Conservation (phyloP, 2,888 invertebrate genomes). For the Zhengitettix transpicula region DNA sequence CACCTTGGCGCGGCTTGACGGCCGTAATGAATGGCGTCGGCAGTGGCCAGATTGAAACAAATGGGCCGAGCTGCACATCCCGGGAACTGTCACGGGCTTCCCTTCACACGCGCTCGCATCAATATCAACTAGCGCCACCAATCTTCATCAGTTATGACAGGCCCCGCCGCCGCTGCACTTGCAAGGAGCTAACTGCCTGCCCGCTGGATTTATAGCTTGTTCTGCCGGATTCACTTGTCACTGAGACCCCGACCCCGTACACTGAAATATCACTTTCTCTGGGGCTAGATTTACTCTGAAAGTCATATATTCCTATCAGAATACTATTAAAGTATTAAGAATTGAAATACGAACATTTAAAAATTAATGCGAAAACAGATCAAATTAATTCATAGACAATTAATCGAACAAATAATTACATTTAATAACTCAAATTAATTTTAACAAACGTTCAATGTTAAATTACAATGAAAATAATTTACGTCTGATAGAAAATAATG, state of each 20-base stretch:
- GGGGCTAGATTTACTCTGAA: too few species aligned
- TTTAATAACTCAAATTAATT: too few species aligned
- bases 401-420: too few species aligned
- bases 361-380: too few species aligned
- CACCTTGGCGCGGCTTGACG: not conserved
- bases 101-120: not conserved
- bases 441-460: too few species aligned
- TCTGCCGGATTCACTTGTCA: not conserved
- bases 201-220: not conserved
- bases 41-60: not conserved
- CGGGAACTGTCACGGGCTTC: not conserved
- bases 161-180: not conserved
- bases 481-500: too few species aligned
- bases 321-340: too few species aligned
- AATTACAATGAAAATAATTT: too few species aligned
- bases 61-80: not conserved
- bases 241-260: not conserved
- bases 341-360: too few species aligned
- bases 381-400: too few species aligned
- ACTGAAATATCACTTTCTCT: too few species aligned
- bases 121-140: not conserved
- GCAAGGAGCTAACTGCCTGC: not conserved
- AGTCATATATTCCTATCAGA: too few species aligned
- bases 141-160: not conserved
- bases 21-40: not conserved